These are phyloP conservation scores for Dascillus cervinus DNA, from an alignment of 2,888 invertebrate species.

Conservation along the genomic window DNA sequence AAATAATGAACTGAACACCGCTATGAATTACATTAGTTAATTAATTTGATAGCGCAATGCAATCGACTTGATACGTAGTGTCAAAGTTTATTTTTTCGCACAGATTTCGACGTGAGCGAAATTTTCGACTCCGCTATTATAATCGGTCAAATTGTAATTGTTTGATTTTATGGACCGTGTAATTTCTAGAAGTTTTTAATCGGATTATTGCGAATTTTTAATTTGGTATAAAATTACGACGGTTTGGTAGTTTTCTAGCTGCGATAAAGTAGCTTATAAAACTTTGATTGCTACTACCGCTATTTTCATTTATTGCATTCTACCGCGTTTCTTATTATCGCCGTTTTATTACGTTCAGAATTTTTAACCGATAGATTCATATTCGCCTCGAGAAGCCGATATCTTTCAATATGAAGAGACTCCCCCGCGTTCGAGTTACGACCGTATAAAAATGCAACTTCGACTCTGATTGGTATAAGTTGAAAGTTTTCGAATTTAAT, in stretches of 20 bases:
- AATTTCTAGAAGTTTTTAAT: conserved; percentile 20
- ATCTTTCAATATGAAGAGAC: too few relatives aligned
- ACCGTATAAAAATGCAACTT: conserved; percentile 35
- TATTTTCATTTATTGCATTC: conserved; percentile 35
- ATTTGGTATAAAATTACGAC: conserved; percentile 28
- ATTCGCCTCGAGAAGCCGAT: conserved; percentile 7
- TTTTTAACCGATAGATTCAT: conserved; percentile 22
- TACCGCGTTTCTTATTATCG: conserved; percentile 32
- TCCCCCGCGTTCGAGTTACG: conserved; percentile 29
- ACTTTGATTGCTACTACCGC: conserved; percentile 28
- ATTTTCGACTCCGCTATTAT: conserved; percentile 2
- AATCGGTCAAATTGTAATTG: conserved; percentile 13
- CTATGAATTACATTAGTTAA: too few relatives aligned
- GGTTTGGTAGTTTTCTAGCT: conserved; percentile 17
- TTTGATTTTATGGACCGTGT: conserved; percentile 14
- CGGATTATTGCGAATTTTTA: conserved; percentile 28
- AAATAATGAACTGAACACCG: too few relatives aligned
- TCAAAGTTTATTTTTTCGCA: too few relatives aligned
- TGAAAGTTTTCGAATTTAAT: conserved; percentile 33
- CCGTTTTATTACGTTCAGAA: conserved; percentile 29
- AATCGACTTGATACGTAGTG: too few relatives aligned
- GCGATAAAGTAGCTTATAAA: conserved; percentile 32
- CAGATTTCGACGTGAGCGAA: too few relatives aligned
- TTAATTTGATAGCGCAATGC: too few relatives aligned
- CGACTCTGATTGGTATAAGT: conserved; percentile 34